Conservation (phyloP, 2,888 invertebrate species). For the Harmothoe impar region DNA sequence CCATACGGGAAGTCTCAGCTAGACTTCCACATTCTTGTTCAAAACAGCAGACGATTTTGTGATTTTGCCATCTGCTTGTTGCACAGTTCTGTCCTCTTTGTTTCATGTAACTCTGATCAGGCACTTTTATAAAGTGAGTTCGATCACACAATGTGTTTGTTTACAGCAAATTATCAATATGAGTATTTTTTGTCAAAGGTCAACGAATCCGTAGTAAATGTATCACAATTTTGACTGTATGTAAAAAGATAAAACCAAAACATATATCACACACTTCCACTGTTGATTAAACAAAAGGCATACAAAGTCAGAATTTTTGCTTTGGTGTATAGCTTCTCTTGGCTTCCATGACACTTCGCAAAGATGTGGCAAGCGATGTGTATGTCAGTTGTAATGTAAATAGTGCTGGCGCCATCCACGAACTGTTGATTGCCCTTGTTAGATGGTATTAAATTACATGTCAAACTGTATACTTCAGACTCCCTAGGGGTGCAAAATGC, state of each 20-base stretch:
- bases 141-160: background rate
- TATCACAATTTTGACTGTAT: background rate
- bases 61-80: background rate
- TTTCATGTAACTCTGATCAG: constrained; percentile 25
- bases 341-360: constrained; percentile 23
- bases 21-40: constrained; percentile 12
- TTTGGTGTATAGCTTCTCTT: constrained; percentile 1
- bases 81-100: constrained; percentile 28
- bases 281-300: background rate
- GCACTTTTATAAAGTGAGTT: background rate
- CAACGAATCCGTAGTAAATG: background rate
- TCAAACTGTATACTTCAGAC: no score
- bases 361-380: background rate
- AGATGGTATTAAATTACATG: constrained; percentile 2
- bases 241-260: background rate
- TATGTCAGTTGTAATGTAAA: background rate
- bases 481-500: no score
- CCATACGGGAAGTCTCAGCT: background rate
- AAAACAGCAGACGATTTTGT: background rate
- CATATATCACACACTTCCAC: constrained; percentile 3
- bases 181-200: background rate
- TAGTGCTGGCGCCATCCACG: background rate
- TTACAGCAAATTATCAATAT: background rate
- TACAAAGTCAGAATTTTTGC: background rate
- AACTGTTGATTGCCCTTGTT: background rate